Percentiles rank a stretch among this genome's conserved stretches.
Evolutionary conservation across 2,113 vertebrate species (phyloP).

Genomic region (Lasiurus cinereus): DNA sequence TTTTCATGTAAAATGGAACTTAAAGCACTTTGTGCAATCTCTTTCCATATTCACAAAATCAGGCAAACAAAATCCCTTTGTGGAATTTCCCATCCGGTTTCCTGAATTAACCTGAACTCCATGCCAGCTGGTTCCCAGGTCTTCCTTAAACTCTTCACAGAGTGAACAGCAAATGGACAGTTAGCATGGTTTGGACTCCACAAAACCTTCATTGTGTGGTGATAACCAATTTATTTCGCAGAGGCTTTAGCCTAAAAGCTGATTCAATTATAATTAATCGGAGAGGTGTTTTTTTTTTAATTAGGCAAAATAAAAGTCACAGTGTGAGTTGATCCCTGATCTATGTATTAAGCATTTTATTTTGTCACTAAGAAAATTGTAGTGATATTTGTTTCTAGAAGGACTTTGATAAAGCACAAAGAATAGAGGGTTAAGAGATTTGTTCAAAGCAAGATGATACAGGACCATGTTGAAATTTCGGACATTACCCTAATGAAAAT

Average conservation of each 20-base stretch:
- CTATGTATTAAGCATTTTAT: constrained; percentile 15
- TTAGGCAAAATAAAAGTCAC: constrained; percentile 35
- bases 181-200: constrained; percentile 72
- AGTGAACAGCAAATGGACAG: not conserved
- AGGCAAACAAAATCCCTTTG: not conserved
- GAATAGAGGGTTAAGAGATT: not conserved
- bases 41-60: constrained; percentile 53
- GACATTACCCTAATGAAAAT: not conserved
- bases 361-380: not conserved
- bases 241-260: constrained; percentile 37
- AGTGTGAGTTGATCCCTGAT: constrained; percentile 18
- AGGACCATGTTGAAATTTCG: not conserved
- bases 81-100: constrained; percentile 42
- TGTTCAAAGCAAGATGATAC: not conserved
- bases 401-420: not conserved
- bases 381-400: constrained; percentile 14
- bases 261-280: constrained; percentile 62
- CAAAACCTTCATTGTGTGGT: constrained; percentile 69
- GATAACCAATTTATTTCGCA: constrained; percentile 66
- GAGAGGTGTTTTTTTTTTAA: constrained; percentile 20
- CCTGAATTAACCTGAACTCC: constrained; percentile 58
- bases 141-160: constrained; percentile 49
- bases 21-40: not conserved
- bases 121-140: constrained; percentile 26
- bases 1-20: not conserved